phyloP scores from a whole-genome alignment of 2,888 invertebrate species.

The Lapara coniferarum region DNA sequence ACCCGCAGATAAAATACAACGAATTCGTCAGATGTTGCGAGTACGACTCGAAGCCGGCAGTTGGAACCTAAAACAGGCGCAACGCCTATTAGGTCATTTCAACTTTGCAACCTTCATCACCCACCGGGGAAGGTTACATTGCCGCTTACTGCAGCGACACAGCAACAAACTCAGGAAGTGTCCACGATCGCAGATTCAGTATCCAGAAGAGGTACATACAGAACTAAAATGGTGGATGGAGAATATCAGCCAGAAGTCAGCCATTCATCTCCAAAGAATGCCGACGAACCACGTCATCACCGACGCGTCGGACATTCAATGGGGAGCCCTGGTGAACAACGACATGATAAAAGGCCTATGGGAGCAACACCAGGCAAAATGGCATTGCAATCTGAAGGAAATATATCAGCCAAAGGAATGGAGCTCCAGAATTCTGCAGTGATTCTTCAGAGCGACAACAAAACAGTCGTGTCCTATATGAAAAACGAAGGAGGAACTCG shows the following conservation, averaged over 20 bases:
- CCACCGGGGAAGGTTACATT: conserved; percentile 6
- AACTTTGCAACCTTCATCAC: conserved; percentile 6
- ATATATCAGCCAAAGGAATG: not conserved
- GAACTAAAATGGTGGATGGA: not conserved
- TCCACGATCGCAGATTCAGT: not conserved
- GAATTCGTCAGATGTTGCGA: not conserved
- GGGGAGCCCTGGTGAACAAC: not conserved
- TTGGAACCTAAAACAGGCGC: not conserved
- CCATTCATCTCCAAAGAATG: not conserved
- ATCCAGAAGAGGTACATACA: not conserved
- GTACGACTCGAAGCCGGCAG: not conserved
- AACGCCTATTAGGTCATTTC: conserved; percentile 4
- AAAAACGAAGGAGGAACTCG: not conserved
- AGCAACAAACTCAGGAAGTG: not conserved
- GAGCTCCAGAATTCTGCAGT: not conserved
- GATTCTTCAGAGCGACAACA: not conserved
- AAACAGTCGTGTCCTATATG: not conserved
- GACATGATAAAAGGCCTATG: not conserved
- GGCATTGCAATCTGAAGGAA: conserved; percentile 4
- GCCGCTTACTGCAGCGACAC: conserved; percentile 4
- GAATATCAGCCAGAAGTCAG: not conserved
- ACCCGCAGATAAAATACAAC: not conserved
- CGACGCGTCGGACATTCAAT: not conserved
- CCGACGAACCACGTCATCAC: not conserved
- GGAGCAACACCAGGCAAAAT: not conserved